Evolutionary conservation across 2,113 vertebrate species (phyloP).

Genomic region (Pithys albifrons): DNA sequence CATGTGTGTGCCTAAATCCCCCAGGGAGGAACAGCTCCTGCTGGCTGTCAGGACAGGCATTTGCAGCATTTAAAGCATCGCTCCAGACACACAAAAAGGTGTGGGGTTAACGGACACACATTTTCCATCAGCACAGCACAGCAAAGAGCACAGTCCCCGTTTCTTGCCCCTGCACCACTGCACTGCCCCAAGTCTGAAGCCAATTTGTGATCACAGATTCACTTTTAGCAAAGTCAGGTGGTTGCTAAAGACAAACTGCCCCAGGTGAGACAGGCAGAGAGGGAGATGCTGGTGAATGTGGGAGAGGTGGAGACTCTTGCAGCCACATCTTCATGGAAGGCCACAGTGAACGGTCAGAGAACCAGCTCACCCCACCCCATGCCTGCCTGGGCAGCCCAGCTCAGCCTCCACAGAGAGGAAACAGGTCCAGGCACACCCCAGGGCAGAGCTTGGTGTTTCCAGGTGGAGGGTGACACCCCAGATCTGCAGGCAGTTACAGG

Average conservation of each 20-base stretch:
- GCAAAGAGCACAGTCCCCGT: neutral
- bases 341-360: accelerated
- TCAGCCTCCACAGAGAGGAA: neutral
- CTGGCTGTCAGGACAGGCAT: neutral
- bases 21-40: neutral
- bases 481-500: neutral
- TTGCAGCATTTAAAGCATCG: accelerated
- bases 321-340: accelerated
- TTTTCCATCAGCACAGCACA: neutral
- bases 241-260: neutral
- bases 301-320: neutral
- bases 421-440: neutral
- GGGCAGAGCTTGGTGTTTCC: neutral
- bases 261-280: neutral
- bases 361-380: neutral
- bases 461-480: neutral
- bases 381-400: accelerated
- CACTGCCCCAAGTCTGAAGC: neutral
- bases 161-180: neutral
- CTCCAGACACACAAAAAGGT: neutral
- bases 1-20: accelerated
- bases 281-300: neutral
- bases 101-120: accelerated
- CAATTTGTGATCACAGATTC: accelerated
- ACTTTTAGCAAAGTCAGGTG: accelerated